Evolutionary conservation across 2,113 vertebrate genomes (phyloP).

Genomic region (Tetrax tetrax): DNA sequence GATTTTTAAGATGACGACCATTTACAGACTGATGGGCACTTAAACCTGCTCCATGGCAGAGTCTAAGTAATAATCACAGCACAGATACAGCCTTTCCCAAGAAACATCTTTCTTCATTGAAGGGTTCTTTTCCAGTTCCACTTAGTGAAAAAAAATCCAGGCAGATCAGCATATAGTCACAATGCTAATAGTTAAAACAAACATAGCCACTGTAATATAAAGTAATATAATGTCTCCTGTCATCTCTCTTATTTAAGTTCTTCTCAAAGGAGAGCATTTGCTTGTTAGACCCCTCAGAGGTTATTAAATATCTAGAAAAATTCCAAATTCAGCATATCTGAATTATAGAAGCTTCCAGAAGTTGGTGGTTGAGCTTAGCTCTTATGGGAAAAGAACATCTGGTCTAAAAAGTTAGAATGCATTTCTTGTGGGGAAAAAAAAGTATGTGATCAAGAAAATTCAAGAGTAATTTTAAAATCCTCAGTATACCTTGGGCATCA

Average conservation of each 20-base stretch:
- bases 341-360: background rate
- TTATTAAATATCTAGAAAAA: background rate
- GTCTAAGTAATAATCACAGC: background rate
- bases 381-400: background rate
- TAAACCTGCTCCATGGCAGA: background rate
- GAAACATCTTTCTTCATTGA: background rate
- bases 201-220: background rate
- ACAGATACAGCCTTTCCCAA: background rate
- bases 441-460: background rate
- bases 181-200: background rate
- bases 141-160: background rate
- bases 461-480: background rate
- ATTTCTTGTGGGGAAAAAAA: background rate
- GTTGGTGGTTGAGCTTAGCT: background rate
- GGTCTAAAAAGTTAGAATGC: background rate
- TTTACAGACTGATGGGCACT: background rate
- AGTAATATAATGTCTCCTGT: background rate
- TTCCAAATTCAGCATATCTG: background rate
- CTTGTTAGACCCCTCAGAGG: background rate
- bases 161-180: background rate
- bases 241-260: background rate
- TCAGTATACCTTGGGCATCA: rapidly evolving
- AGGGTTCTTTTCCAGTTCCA: background rate
- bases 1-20: background rate
- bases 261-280: background rate